A percentile compares a stretch with the other conserved stretches of the same genome.
These are phyloP conservation scores for Bos indicus DNA, from an alignment of 2,113 vertebrate genomes.

Conservation along the genomic window DNA sequence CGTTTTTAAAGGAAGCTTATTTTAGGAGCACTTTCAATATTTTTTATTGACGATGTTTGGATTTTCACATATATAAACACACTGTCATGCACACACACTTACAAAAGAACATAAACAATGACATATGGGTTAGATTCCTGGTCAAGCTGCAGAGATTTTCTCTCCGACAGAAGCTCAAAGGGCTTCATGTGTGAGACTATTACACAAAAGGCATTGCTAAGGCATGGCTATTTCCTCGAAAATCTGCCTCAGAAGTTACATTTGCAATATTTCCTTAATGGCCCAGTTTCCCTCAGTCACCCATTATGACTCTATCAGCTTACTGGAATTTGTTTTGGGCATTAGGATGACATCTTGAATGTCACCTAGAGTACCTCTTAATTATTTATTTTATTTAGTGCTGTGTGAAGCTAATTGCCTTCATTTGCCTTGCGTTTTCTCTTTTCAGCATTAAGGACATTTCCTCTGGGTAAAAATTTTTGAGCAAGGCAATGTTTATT, in stretches of 20 bases:
- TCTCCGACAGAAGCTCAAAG: background rate
- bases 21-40: constrained; percentile 60
- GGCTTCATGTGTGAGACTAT: background rate
- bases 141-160: constrained; percentile 35
- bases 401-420: background rate
- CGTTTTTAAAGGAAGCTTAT: constrained; percentile 62
- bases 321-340: background rate
- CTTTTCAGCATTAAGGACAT: background rate
- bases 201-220: background rate
- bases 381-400: background rate
- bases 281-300: background rate
- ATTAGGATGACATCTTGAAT: background rate
- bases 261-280: background rate
- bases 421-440: background rate
- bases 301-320: background rate
- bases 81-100: background rate
- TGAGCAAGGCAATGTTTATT: background rate
- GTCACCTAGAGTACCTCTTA: background rate
- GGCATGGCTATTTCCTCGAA: background rate
- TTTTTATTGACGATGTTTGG: constrained; percentile 64
- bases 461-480: background rate
- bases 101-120: constrained; percentile 46
- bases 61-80: constrained; percentile 54
- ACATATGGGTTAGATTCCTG: constrained; percentile 44
- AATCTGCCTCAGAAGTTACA: background rate